Conservation (phyloP, 2,888 invertebrate genomes). For the Harpalus rubripes region DNA sequence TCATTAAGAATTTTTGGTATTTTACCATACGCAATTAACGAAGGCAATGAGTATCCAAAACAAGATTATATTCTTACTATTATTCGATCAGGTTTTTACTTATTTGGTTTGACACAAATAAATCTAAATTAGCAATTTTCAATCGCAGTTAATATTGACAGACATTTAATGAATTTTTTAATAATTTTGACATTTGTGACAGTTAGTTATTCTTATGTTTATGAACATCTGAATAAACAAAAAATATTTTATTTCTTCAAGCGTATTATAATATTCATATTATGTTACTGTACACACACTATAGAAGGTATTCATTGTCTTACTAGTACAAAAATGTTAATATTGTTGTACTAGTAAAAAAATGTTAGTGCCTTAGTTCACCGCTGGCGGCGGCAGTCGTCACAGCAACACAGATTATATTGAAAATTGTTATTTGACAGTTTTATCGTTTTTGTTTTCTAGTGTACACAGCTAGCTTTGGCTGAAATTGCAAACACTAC, state of each 20-base stretch:
- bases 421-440: too few species aligned
- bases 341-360: too few species aligned
- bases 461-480: too few species aligned
- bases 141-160: not conserved
- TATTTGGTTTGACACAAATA: not conserved
- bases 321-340: too few species aligned
- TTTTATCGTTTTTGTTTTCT: too few species aligned
- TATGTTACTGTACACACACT: too few species aligned
- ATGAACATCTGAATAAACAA: not conserved
- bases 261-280: too few species aligned
- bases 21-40: not conserved
- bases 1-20: constrained; percentile 6
- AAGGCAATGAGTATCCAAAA: not conserved
- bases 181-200: not conserved
- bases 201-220: not conserved
- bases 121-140: not conserved
- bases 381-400: too few species aligned
- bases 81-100: not conserved
- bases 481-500: too few species aligned
- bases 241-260: not conserved
- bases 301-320: too few species aligned
- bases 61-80: not conserved
- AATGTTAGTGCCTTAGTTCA: too few species aligned
- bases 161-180: not conserved
- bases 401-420: too few species aligned